Evolutionary conservation across 2,888 invertebrate species (phyloP).

Genomic region (Conchocele bisecta): DNA sequence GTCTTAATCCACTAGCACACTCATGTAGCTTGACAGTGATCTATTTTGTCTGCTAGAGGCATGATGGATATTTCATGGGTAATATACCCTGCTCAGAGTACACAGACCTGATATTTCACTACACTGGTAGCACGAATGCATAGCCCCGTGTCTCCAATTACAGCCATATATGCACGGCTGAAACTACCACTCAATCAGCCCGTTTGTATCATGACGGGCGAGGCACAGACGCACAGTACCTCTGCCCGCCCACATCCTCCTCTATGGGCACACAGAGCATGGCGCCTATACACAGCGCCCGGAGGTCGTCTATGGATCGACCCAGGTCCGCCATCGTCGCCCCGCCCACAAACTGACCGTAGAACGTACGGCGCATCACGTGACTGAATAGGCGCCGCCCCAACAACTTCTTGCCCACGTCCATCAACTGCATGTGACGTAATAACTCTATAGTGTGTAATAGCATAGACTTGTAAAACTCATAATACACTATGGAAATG

Average conservation of each 20-base stretch:
- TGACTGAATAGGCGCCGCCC: conserved; percentile 71
- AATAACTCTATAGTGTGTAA: too few species aligned
- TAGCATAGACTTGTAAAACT: too few species aligned
- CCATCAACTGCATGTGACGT: conserved; percentile 77
- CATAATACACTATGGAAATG: too few species aligned
- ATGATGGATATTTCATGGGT: too few species aligned
- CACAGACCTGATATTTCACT: background rate
- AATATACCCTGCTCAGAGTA: too few species aligned
- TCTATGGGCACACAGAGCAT: conserved; percentile 83
- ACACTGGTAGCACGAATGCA: background rate
- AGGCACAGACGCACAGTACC: too few species aligned
- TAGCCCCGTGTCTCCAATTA: background rate
- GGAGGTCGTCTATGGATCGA: conserved; percentile 68
- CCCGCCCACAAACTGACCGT: conserved; percentile 84
- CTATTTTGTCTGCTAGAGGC: too few species aligned
- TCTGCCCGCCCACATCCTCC: conserved; percentile 68
- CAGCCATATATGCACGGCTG: too few species aligned
- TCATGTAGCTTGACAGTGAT: too few species aligned
- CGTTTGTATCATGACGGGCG: too few species aligned
- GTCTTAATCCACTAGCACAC: too few species aligned
- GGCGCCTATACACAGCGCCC: conserved; percentile 76
- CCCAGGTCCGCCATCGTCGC: conserved; percentile 75
- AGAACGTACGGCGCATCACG: conserved; percentile 81
- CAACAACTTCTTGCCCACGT: conserved; percentile 62
- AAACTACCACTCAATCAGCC: too few species aligned